A percentile compares a stretch with the other conserved stretches of the same genome.
Evolutionary conservation across 2,888 invertebrate genomes (phyloP).

Genomic region (Eledona agricola): DNA sequence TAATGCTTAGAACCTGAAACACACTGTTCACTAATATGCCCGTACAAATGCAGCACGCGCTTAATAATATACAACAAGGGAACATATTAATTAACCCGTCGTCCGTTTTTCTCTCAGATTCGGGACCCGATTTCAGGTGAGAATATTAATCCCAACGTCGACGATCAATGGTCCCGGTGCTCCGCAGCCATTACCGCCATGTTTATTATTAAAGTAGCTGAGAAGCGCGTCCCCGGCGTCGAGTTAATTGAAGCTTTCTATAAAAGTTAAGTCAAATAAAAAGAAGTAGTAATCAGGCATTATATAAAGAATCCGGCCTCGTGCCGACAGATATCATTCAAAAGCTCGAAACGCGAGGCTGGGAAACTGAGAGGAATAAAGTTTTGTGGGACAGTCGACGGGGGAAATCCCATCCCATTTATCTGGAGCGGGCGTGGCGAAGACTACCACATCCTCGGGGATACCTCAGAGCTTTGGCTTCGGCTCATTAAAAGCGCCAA

Average conservation of each 20-base stretch:
- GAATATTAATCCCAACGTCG: constrained; percentile 8
- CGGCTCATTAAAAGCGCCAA: constrained; percentile 44
- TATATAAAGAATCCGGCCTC: constrained; percentile 14
- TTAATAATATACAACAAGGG: too few relatives aligned
- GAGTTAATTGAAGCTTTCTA: constrained; percentile 26
- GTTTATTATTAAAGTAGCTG: constrained; percentile 25
- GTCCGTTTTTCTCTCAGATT: constrained; percentile 2
- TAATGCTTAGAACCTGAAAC: too few relatives aligned
- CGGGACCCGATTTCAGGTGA: constrained; percentile 13
- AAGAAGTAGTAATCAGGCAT: constrained; percentile 19
- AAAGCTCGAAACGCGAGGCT: constrained; percentile 25
- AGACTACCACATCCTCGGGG: constrained; percentile 42
- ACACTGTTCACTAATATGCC: too few relatives aligned
- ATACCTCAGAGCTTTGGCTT: constrained; percentile 42
- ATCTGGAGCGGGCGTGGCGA: constrained; percentile 42
- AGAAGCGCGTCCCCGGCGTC: constrained; percentile 12
- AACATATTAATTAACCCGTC: too few relatives aligned
- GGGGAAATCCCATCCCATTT: constrained; percentile 45
- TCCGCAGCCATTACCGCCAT: constrained; percentile 12
- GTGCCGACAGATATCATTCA: constrained; percentile 24
- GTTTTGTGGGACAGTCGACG: constrained; percentile 44
- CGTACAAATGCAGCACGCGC: too few relatives aligned
- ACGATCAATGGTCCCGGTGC: constrained; percentile 14
- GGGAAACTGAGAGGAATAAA: constrained; percentile 31
- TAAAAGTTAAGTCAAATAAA: constrained; percentile 32